phyloP scores from a whole-genome alignment of 2,113 vertebrate genomes.

The Alosa alosa region DNA sequence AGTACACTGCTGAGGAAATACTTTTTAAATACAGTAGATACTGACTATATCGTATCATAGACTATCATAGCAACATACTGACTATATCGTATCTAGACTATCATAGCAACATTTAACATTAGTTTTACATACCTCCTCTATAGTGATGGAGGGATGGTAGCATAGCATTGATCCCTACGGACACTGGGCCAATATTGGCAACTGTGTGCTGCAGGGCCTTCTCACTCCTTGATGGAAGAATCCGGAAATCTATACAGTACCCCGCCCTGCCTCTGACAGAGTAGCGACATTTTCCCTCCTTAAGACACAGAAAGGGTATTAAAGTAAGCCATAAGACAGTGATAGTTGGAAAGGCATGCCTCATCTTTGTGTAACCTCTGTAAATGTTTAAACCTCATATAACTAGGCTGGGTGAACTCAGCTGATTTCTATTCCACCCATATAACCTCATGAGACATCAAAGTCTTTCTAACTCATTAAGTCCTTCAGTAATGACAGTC shows the following conservation, averaged over 20 bases:
- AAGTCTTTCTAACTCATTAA: neutral
- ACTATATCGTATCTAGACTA: too few species aligned
- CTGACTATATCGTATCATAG: too few species aligned
- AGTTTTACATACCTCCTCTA: conserved; percentile 56
- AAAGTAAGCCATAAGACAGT: neutral
- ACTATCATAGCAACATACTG: too few species aligned
- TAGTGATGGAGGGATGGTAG: conserved; percentile 65
- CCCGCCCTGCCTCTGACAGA: conserved; percentile 56
- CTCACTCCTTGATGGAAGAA: conserved; percentile 61
- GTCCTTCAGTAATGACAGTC: neutral
- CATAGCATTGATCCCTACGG: conserved; percentile 64
- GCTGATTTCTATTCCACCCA: too few species aligned
- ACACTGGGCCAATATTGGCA: conserved; percentile 62
- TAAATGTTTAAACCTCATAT: neutral
- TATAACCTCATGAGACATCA: neutral
- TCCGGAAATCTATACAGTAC: conserved; percentile 53
- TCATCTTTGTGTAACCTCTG: neutral
- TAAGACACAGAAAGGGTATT: conserved; percentile 30
- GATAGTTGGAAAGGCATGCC: neutral
- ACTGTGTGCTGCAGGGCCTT: conserved; percentile 52
- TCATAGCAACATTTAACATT: neutral
- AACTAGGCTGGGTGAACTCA: too few species aligned
- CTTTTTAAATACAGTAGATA: too few species aligned
- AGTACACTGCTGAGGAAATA: neutral
- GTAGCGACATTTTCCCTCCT: conserved; percentile 65